Conservation (phyloP, 2,888 invertebrate genomes). For the Drosophila prostipennis region DNA sequence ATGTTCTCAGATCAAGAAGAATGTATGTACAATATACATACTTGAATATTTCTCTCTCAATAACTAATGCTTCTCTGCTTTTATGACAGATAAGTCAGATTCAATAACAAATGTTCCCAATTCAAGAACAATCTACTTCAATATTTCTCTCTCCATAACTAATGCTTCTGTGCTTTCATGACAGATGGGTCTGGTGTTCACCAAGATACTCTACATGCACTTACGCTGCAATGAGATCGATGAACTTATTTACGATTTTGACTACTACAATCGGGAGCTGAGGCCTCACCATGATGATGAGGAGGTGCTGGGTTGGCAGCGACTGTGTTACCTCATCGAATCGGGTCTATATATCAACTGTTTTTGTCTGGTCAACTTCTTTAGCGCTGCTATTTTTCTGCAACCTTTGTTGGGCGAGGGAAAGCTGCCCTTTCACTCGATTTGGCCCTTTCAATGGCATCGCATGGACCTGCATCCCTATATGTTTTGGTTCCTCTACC, state of each 20-base stretch:
- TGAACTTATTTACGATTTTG: constrained; percentile 52
- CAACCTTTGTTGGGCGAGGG: constrained; percentile 64
- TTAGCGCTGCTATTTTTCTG: constrained; percentile 63
- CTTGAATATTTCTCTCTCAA: too few relatives aligned
- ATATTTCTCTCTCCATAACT: too few relatives aligned
- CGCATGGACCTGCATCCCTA: constrained; percentile 39
- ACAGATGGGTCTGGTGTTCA: constrained; percentile 65
- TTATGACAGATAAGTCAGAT: too few relatives aligned
- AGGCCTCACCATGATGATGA: constrained; percentile 23
- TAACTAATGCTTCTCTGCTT: too few relatives aligned
- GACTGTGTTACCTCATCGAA: constrained; percentile 63
- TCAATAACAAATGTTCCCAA: too few relatives aligned
- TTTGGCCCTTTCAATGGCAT: constrained; percentile 69
- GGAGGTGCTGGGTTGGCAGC: constrained; percentile 55
- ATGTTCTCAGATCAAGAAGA: too few relatives aligned
- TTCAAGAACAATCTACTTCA: too few relatives aligned
- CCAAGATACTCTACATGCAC: constrained; percentile 55
- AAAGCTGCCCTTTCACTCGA: constrained; percentile 62
- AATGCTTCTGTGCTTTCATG: not conserved
- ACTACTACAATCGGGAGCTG: constrained; percentile 41
- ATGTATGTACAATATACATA: too few relatives aligned
- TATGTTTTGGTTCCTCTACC: constrained; percentile 49
- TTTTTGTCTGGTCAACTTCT: constrained; percentile 43
- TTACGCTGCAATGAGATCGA: constrained; percentile 60
- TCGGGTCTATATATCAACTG: constrained; percentile 35